Evolutionary conservation across 23 tunicate genomes (phyloP).

Genomic region (Diplosoma virens): DNA sequence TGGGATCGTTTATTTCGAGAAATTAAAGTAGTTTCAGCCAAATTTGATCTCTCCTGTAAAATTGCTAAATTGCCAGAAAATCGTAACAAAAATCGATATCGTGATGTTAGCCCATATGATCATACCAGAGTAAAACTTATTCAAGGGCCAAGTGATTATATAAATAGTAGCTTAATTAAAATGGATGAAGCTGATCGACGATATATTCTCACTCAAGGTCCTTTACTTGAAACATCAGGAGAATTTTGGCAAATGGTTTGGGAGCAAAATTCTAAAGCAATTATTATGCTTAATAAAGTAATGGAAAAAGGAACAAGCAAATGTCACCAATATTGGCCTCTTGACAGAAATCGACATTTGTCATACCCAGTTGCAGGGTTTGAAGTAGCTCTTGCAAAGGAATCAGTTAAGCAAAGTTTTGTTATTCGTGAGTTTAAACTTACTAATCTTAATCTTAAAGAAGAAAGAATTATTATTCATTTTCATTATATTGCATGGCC

Average conservation of each 20-base stretch:
- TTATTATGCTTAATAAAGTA: constrained; percentile 88
- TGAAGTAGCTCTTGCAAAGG: constrained; percentile 30
- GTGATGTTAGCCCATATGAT: constrained; percentile 95
- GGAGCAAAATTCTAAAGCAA: constrained; percentile 97
- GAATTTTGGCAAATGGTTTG: constrained; percentile 99
- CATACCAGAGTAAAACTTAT: constrained; percentile 85
- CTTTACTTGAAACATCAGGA: constrained; percentile 75
- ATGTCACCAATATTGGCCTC: constrained; percentile 94
- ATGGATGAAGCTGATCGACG: constrained; percentile 44
- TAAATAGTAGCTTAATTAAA: constrained; percentile 73
- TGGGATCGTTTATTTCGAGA: constrained; percentile 79
- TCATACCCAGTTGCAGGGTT: constrained; percentile 42
- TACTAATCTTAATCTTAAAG: constrained; percentile 13
- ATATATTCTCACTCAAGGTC: constrained; percentile 96
- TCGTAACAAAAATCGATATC: constrained; percentile 74
- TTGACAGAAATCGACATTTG: constrained; percentile 39
- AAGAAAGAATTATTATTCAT: constrained; percentile 46
- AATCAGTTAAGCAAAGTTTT: constrained; percentile 44
- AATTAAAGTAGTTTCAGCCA: constrained; percentile 48
- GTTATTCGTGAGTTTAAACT: constrained; percentile 76
- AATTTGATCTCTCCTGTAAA: constrained; percentile 49
- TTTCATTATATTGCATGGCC: constrained; percentile 99
- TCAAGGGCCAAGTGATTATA: constrained; percentile 77
- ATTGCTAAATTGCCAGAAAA: constrained; percentile 57
- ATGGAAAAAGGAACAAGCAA: constrained; percentile 86